phyloP scores from a whole-genome alignment of 2,797 vertebrate species.

The Hirundo rustica region DNA sequence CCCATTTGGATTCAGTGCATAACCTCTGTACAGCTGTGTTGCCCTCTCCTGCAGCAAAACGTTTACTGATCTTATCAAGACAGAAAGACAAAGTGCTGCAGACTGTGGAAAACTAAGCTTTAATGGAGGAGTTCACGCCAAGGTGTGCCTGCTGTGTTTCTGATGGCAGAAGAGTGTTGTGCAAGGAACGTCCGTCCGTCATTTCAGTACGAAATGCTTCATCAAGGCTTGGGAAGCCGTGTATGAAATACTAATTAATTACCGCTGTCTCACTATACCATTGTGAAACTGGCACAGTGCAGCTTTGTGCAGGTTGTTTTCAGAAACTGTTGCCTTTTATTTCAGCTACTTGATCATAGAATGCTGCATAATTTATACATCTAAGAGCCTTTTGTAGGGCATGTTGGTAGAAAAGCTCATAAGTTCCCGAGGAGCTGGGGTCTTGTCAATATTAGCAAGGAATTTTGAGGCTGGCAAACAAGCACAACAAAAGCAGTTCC shows the following conservation, averaged over 20 bases:
- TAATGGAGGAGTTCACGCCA: background rate
- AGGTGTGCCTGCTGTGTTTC: background rate
- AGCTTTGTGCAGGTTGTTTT: constrained; percentile 33
- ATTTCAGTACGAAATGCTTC: background rate
- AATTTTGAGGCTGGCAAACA: background rate
- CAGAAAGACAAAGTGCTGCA: background rate
- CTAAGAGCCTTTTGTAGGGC: constrained; percentile 39
- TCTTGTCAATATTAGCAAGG: constrained; percentile 3
- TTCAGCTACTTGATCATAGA: constrained; percentile 28
- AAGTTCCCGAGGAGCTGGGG: background rate
- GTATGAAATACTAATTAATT: constrained; percentile 46
- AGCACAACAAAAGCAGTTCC: constrained; percentile 5
- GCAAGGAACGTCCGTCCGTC: background rate
- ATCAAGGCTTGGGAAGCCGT: background rate
- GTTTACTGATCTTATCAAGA: constrained; percentile 1
- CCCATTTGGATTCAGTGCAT: background rate
- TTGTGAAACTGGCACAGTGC: constrained; percentile 9
- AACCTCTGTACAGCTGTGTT: background rate
- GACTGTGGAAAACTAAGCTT: background rate
- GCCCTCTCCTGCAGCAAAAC: constrained; percentile 22
- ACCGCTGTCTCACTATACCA: background rate
- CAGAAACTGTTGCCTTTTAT: constrained; percentile 28
- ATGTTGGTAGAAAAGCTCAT: background rate
- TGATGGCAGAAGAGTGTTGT: background rate
- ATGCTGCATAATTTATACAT: constrained; percentile 48